Evolutionary conservation across 2,113 vertebrate species (phyloP).

Genomic region (Prolemur simus): DNA sequence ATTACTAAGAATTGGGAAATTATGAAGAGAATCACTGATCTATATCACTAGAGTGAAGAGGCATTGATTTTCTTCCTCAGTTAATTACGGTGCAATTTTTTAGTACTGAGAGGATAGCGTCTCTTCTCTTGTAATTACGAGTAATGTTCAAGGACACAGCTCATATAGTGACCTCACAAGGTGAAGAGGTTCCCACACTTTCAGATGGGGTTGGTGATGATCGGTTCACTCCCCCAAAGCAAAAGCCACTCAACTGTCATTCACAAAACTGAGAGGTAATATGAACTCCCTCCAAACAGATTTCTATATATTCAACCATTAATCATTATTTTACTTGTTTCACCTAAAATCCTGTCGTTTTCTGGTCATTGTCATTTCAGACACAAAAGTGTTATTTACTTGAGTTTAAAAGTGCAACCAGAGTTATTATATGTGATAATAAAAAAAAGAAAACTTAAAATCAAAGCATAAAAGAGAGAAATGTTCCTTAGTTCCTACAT

Average conservation of each 20-base stretch:
- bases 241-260: background rate
- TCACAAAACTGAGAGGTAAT: background rate
- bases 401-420: background rate
- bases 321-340: background rate
- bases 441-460: background rate
- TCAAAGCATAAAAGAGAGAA: background rate
- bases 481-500: background rate
- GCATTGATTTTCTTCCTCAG: slow-evolving; percentile 40
- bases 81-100: slow-evolving; percentile 45
- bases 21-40: slow-evolving; percentile 30
- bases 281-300: background rate
- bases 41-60: background rate
- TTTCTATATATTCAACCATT: background rate
- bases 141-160: background rate
- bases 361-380: background rate
- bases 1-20: slow-evolving; percentile 8
- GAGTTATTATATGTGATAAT: background rate
- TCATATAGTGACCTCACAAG: background rate
- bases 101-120: background rate
- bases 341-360: background rate
- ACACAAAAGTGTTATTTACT: background rate
- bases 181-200: background rate
- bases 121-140: background rate
- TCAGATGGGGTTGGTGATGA: background rate
- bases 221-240: background rate